A percentile compares a stretch with the other conserved stretches of the same genome.
phyloP scores from a whole-genome alignment of 1,140 invertebrate genomes.

The Meteorus sp. region DNA sequence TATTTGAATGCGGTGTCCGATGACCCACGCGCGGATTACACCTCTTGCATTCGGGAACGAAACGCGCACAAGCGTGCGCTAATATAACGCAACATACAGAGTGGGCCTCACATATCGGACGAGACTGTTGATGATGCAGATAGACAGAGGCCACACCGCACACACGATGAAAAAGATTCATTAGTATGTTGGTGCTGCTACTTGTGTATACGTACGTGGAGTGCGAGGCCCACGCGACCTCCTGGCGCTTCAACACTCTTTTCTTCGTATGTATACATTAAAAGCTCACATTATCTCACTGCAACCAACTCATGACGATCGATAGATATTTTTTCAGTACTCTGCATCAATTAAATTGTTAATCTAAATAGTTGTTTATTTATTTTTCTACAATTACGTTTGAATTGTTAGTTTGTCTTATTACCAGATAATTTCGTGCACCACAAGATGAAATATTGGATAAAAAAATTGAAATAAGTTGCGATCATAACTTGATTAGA shows the following conservation, averaged over 20 bases:
- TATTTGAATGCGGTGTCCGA: constrained; percentile 9
- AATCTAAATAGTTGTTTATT: no score
- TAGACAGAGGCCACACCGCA: no score
- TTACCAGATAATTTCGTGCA: no score
- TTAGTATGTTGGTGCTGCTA: constrained; percentile 24
- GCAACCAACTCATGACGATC: no score
- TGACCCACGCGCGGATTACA: constrained; percentile 27
- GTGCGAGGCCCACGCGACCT: constrained; percentile 26
- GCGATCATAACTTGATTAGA: no score
- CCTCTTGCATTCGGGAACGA: constrained; percentile 19
- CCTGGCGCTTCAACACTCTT: constrained; percentile 1
- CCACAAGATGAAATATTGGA: no score
- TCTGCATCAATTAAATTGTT: no score
- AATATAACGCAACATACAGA: background rate
- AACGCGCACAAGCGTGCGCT: background rate
- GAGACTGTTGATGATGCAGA: background rate
- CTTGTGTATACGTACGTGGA: constrained; percentile 17
- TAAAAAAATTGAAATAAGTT: no score
- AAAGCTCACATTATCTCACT: no score
- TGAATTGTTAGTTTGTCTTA: no score
- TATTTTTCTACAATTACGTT: no score
- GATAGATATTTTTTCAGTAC: no score
- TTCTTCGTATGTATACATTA: constrained; percentile 10
- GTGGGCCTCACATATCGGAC: background rate
- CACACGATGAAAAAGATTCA: constrained; percentile 16